Evolutionary conservation across 2,797 vertebrate species (phyloP), one percentile per base, ranked within the genome.

Genomic region (Harpagifer antarcticus): DNA sequence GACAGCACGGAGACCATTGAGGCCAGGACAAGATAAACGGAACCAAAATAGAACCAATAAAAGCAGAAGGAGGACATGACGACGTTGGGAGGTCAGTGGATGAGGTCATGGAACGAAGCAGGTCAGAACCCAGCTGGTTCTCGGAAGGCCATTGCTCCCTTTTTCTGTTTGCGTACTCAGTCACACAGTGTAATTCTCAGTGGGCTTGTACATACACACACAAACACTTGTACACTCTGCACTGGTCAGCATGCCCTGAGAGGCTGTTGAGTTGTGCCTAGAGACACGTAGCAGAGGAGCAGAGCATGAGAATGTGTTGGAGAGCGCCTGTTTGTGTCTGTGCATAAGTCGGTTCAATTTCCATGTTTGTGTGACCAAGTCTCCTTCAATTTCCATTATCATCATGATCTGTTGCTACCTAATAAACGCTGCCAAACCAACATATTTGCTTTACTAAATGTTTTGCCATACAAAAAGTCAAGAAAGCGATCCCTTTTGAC

Each of bases 281-380:
- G 42, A 83, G 92, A 94, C 94, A 94, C 81, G 89, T 91, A 89
- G 86, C 62, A 53, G 81, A 75, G 63, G 79, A 80, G 68, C 76
- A 74, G 91, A 86, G 85, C 94, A 85, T 96, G 96, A 94, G 95
- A 96, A 96, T 68, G 58, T 68, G 23, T 33, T 56, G 9, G 33
- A 42, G 33, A 59, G 42, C 47, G n/a, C 56, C 20, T 27, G 49
- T 60, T 33, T 56, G 11, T 59, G 48, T 70, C n/a, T 59, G 15
- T 67, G 49, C 1, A 1, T 49, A 13, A 74, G 53, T 54, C 63
- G 40, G n/a, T 62, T 57, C 40, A 0, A 50, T 79, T 47, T 76
- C 48, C 2, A 0, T 72, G 27, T 79, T 11, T 60, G 31, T 62
- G 70, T 49, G 19, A 65, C 33, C 47, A 61, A 56, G 20, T 70